These are phyloP conservation scores for Pampusana beccarii DNA, from an alignment of 2,113 vertebrate species.

Conservation along the genomic window DNA sequence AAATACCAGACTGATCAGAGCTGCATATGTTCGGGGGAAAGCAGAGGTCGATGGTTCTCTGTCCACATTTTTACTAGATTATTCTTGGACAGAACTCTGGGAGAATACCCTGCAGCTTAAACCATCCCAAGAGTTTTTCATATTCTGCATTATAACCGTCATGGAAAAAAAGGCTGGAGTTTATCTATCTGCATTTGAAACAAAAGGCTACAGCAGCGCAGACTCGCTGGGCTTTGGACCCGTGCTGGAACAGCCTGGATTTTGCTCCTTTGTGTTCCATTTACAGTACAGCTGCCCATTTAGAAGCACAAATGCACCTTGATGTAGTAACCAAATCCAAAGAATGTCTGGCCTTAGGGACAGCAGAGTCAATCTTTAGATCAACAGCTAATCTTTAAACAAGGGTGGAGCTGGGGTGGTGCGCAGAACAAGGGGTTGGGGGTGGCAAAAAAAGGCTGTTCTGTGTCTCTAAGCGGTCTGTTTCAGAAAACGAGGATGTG, in stretches of 20 bases:
- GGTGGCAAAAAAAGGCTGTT: neutral
- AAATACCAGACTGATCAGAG: conserved; percentile 90
- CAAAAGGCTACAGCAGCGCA: conserved; percentile 66
- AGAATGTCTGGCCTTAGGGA: conserved; percentile 40
- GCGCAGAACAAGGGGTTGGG: neutral
- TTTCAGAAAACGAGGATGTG: neutral
- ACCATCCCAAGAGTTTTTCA: conserved; percentile 77
- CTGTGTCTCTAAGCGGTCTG: neutral
- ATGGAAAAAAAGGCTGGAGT: conserved; percentile 60
- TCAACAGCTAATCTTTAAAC: conserved; percentile 26
- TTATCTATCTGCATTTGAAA: conserved; percentile 73
- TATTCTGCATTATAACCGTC: conserved; percentile 64
- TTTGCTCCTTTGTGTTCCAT: conserved; percentile 71
- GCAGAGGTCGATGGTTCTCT: conserved; percentile 85
- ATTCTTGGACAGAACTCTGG: conserved; percentile 87
- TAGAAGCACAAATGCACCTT: conserved; percentile 58
- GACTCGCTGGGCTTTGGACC: conserved; percentile 56
- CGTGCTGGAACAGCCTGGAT: conserved; percentile 30
- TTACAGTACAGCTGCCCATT: conserved; percentile 57
- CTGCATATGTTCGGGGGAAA: conserved; percentile 84
- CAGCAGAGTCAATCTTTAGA: conserved; percentile 1
- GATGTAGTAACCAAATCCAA: conserved; percentile 54
- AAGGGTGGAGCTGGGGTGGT: neutral
- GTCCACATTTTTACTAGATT: conserved; percentile 87
- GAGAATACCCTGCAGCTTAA: conserved; percentile 83